phyloP scores from a whole-genome alignment of 64 coral and sea anemone genomes.

The Dendronephthya gigantea region DNA sequence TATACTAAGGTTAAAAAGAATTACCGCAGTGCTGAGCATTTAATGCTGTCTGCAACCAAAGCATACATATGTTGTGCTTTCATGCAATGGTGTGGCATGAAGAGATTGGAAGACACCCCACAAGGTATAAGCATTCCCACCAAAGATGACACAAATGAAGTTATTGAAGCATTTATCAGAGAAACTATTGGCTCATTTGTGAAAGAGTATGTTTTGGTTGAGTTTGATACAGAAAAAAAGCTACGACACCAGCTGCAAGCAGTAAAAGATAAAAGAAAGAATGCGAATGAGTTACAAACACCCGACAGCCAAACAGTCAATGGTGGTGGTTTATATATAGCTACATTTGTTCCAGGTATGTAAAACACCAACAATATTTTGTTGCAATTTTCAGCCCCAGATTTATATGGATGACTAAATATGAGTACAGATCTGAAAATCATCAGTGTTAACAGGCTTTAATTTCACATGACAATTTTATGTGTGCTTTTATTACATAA shows the following conservation, averaged over 20 bases:
- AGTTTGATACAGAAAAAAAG: constrained; percentile 9
- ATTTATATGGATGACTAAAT: too few species aligned
- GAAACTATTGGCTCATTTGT: neutral
- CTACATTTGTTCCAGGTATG: neutral
- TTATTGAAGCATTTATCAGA: neutral
- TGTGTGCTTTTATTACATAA: too few species aligned
- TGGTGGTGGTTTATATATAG: neutral
- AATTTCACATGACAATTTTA: too few species aligned
- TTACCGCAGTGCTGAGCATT: too few species aligned
- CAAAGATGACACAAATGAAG: neutral
- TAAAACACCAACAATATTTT: too few species aligned
- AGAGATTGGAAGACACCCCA: neutral
- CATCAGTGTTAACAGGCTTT: too few species aligned
- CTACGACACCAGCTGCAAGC: neutral
- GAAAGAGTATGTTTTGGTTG: constrained; percentile 5
- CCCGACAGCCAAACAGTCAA: neutral
- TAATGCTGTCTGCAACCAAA: neutral
- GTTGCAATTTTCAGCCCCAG: too few species aligned
- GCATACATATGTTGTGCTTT: constrained; percentile 18
- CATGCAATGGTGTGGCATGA: neutral
- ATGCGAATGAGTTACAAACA: neutral
- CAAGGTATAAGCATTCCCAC: neutral
- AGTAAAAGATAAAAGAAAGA: neutral
- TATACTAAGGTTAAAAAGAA: neutral
- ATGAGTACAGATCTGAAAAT: too few species aligned